These are phyloP conservation scores for Melieria crassipennis DNA, from an alignment of 2,888 invertebrate genomes.

Conservation along the genomic window DNA sequence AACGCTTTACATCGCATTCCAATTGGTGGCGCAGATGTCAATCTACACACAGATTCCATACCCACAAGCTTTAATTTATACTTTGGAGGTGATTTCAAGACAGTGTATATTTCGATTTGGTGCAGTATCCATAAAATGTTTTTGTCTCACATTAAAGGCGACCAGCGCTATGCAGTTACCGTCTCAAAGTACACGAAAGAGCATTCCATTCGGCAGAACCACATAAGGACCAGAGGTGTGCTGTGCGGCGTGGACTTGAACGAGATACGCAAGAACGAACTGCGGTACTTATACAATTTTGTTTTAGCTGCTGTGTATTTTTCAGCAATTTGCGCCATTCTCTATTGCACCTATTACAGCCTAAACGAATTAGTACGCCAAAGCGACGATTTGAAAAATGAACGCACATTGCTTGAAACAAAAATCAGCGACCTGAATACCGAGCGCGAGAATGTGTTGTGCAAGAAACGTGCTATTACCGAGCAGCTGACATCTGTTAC, in stretches of 20 bases:
- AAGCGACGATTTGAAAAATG: conserved; percentile 51
- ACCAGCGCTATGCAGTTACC: conserved; percentile 69
- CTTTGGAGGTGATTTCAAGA: conserved; percentile 71
- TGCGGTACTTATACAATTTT: conserved; percentile 43
- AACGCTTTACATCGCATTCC: conserved; percentile 77
- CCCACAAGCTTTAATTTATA: conserved; percentile 71
- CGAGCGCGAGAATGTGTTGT: conserved; percentile 50
- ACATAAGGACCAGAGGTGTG: conserved; percentile 68
- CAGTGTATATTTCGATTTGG: background rate
- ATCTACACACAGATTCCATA: conserved; percentile 70
- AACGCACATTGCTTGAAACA: conserved; percentile 48
- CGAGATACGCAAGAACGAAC: conserved; percentile 60
- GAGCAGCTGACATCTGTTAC: conserved; percentile 44
- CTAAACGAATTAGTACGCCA: conserved; percentile 43
- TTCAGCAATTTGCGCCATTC: background rate
- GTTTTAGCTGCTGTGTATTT: background rate
- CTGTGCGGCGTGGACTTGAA: conserved; percentile 71
- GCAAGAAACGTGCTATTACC: conserved; percentile 55
- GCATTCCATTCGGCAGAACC: conserved; percentile 70
- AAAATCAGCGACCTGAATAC: conserved; percentile 54
- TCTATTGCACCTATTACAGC: conserved; percentile 35
- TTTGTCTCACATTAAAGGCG: conserved; percentile 64
- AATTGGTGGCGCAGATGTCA: conserved; percentile 73
- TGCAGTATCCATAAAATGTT: background rate
- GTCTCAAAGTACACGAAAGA: conserved; percentile 74